These are phyloP conservation scores for Adelognathus sp. DNA, from an alignment of 2,888 invertebrate species.

Conservation along the genomic window DNA sequence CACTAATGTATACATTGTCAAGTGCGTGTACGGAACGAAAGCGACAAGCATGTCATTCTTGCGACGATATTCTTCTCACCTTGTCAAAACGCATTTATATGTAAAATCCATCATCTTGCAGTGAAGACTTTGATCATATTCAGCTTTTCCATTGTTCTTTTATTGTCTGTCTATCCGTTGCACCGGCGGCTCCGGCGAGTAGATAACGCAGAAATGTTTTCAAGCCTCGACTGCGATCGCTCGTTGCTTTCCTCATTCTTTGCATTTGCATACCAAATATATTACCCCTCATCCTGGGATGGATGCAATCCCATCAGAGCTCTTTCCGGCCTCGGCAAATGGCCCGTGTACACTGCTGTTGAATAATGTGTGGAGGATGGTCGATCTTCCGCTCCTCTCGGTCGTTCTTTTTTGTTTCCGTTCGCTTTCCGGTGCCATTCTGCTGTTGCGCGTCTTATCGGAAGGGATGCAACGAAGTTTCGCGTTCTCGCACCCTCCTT, in stretches of 20 bases:
- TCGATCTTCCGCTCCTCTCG: slow-evolving; percentile 21
- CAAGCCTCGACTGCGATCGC: neutral
- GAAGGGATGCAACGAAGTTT: neutral
- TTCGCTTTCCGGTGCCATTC: slow-evolving; percentile 21
- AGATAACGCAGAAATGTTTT: neutral
- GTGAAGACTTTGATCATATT: neutral
- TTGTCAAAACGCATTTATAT: neutral
- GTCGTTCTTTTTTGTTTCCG: slow-evolving; percentile 29
- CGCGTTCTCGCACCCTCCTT: neutral
- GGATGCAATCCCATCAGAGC: neutral
- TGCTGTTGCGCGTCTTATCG: neutral
- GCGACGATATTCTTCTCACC: neutral
- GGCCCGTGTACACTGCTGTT: neutral
- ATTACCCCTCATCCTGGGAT: neutral
- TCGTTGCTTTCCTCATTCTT: neutral
- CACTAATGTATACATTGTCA: too few species aligned
- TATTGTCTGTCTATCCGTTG: neutral
- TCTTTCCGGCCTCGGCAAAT: neutral
- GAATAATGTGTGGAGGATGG: neutral
- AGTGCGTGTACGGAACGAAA: too few species aligned
- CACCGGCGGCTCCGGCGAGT: neutral
- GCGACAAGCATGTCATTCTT: neutral
- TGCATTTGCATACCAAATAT: neutral
- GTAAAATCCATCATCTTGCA: neutral
- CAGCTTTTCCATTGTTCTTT: neutral